A percentile compares a stretch with the other conserved stretches of the same genome.
Evolutionary conservation across 2,888 invertebrate genomes (phyloP).

Genomic region (Drosophila mercatorum): DNA sequence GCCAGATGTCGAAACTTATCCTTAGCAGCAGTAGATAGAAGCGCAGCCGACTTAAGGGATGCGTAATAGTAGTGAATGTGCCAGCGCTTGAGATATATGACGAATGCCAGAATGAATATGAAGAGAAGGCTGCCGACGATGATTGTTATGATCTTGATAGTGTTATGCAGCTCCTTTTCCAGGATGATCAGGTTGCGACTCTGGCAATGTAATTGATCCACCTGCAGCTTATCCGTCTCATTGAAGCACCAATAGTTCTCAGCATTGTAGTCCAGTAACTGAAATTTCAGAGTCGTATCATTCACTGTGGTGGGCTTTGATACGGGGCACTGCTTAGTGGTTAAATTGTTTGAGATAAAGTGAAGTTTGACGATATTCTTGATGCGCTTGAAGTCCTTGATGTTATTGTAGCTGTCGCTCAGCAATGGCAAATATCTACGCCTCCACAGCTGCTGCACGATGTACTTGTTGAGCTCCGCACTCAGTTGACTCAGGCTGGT

Average conservation of each 20-base stretch:
- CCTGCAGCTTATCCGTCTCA: slow-evolving; percentile 73
- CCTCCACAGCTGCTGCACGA: slow-evolving; percentile 41
- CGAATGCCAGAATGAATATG: slow-evolving; percentile 52
- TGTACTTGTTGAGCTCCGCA: background rate
- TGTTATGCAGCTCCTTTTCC: slow-evolving; percentile 50
- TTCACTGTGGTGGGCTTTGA: slow-evolving; percentile 36
- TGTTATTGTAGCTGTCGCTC: slow-evolving; percentile 54
- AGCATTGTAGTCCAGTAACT: slow-evolving; percentile 83
- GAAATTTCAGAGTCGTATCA: slow-evolving; percentile 73
- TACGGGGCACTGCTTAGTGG: slow-evolving; percentile 36
- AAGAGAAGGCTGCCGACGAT: slow-evolving; percentile 58
- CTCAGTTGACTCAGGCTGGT: background rate
- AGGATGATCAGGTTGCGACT: slow-evolving; percentile 31
- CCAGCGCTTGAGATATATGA: slow-evolving; percentile 86
- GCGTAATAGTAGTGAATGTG: slow-evolving; percentile 87
- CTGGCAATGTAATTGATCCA: slow-evolving; percentile 72
- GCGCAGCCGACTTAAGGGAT: slow-evolving; percentile 86
- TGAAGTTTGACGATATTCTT: slow-evolving; percentile 56
- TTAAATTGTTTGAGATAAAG: slow-evolving; percentile 34
- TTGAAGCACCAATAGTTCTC: slow-evolving; percentile 84
- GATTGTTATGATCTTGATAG: slow-evolving; percentile 59
- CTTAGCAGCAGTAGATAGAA: slow-evolving; percentile 86
- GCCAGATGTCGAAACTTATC: slow-evolving; percentile 72
- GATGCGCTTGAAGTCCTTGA: slow-evolving; percentile 44
- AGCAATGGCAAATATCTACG: slow-evolving; percentile 48